These are phyloP conservation scores for human (Homo sapiens) DNA, from an alignment of 2,113 vertebrate species.

Conservation along the genomic window DNA sequence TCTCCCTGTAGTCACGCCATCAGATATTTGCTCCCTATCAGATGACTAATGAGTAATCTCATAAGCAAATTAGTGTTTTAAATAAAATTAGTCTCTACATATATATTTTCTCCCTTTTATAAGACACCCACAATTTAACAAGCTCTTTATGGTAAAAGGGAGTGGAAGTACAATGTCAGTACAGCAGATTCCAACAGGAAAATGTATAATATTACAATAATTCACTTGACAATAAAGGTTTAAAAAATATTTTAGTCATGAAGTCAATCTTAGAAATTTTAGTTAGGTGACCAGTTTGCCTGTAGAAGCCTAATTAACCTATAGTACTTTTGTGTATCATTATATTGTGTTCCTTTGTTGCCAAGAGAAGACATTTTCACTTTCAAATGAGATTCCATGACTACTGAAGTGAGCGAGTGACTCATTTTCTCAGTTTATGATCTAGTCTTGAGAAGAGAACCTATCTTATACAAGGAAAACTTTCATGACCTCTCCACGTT, in stretches of 20 bases:
- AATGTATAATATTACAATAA: neutral
- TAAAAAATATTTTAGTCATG: neutral
- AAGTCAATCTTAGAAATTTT: conserved; percentile 28
- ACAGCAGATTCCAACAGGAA: neutral
- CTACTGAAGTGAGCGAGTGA: neutral
- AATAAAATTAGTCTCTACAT: neutral
- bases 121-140: neutral
- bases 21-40: neutral
- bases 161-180: neutral
- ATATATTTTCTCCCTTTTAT: neutral
- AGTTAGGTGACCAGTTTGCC: neutral
- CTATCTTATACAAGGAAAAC: neutral
- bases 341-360: neutral
- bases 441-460: neutral
- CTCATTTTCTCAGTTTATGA: too few species aligned
- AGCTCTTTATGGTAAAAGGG: neutral
- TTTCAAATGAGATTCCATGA: neutral
- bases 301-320: neutral
- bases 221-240: neutral
- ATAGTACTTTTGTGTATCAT: neutral
- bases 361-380: neutral
- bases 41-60: neutral
- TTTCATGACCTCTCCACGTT: neutral
- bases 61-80: neutral
- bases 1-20: neutral